Evolutionary conservation across 2,888 invertebrate genomes (phyloP).

Genomic region (Allophyes oxyacanthae): DNA sequence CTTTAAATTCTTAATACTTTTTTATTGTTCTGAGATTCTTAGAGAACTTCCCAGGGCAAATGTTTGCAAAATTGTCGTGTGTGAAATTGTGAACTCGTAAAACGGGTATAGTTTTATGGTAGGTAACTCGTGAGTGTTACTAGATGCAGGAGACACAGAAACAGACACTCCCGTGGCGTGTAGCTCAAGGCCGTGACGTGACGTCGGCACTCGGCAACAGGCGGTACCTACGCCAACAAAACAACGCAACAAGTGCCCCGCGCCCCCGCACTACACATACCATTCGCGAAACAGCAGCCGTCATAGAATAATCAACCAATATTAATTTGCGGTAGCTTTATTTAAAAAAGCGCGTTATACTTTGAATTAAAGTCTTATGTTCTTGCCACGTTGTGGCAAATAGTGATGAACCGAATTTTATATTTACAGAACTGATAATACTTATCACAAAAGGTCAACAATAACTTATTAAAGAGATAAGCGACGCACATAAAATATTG

Average conservation of each 20-base stretch:
- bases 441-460: background rate
- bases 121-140: slow-evolving; percentile 19
- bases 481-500: no score
- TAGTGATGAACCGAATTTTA: no score
- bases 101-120: slow-evolving; percentile 1
- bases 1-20: no score
- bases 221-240: slow-evolving; percentile 81
- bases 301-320: slow-evolving; percentile 55
- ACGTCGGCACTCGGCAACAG: slow-evolving; percentile 81
- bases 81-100: no score
- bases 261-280: slow-evolving; percentile 76
- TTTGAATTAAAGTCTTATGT: slow-evolving; percentile 17
- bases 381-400: no score
- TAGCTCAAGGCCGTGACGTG: slow-evolving; percentile 78
- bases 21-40: no score
- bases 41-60: no score
- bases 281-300: slow-evolving; percentile 76
- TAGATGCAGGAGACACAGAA: slow-evolving; percentile 58
- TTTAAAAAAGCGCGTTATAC: slow-evolving; percentile 33
- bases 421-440: background rate
- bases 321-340: slow-evolving; percentile 22
- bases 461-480: background rate
- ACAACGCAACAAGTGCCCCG: slow-evolving; percentile 87
- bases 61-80: no score
- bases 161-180: slow-evolving; percentile 72